Base-by-base conservation (phyloP, 2,797 vertebrate genomes). In the Peromyscus nudipes region DNA sequence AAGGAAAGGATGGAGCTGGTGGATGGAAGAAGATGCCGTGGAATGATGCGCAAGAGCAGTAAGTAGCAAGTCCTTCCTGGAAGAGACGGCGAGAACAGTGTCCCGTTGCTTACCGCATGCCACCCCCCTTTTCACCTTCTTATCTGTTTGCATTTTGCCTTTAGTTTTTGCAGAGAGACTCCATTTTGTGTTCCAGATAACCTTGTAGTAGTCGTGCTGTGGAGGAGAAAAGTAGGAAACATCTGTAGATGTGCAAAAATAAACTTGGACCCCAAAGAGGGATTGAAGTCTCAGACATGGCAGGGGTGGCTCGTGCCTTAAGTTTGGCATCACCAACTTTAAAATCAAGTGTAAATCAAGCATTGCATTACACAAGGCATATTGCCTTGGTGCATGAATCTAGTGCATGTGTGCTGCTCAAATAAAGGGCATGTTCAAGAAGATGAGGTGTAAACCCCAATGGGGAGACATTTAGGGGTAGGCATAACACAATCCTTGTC, bases 271-370 rank as follows among this genome's bases (percentile, higher is more conserved):
- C 89, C 27, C 31, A 84, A 91, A 89, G 40, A 80, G 69, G 55
- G 27, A 14, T 57, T 49, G 71, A 69, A 92, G 79, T 95, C 62
- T 85, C 52, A 88, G 62, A 77, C 55, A 83, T 57, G 90, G 49
- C 81, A 94, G 90, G 31, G 40, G 55, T 90, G 46, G 67, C 76
- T 85, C 67, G 57, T 93, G 93, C 55, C 64, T 97, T 92, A 94
- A 82, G 49, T 65, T 82, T 89, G 81, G 40, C 5, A 46, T 81
- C 46, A 52, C 1, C 3, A 84, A 67, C 80, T 88, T 96, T 96
- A 95, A 92, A 93, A 81, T 69, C 83, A 96, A 11, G 37, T 95
- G 73, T 92, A 96, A 95, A 94, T 95, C 81, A 94, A 91, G 71
- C 31, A 19, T 43, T 31, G 55, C 71, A 64, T 93, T 69, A 69